Conservation (phyloP, 2,113 vertebrate species). For the Coryphaenoides rupestris region DNA sequence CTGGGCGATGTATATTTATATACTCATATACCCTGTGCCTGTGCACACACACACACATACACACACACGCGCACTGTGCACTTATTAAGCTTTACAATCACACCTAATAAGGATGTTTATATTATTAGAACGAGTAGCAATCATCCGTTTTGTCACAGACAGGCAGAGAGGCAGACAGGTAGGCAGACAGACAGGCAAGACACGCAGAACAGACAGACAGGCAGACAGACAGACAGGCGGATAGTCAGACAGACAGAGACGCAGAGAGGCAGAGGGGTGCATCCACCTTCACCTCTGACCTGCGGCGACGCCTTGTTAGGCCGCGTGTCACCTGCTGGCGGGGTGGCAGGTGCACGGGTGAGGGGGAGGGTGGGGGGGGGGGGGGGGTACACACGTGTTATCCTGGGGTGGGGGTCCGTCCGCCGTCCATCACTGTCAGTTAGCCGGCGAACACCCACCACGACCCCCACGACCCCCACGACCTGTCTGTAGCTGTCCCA, state of each 20-base stretch:
- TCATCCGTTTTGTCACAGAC: no score
- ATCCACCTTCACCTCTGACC: conserved; percentile 5
- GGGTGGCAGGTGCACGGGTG: conserved; percentile 47
- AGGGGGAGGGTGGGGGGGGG: no score
- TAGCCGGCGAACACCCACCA: neutral
- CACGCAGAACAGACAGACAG: neutral
- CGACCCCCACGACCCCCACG: neutral
- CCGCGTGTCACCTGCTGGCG: conserved; percentile 15
- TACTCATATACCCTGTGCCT: neutral
- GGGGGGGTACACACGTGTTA: conserved; percentile 2
- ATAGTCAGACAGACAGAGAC: neutral
- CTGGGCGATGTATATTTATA: neutral
- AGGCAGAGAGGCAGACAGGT: no score
- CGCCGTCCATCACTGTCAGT: conserved; percentile 36
- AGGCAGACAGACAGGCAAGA: neutral
- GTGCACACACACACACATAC: neutral
- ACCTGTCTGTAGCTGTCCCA: neutral
- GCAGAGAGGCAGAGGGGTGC: no score
- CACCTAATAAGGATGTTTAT: no score
- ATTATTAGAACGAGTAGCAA: no score
- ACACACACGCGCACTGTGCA: neutral
- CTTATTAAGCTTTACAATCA: no score
- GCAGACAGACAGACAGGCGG: neutral
- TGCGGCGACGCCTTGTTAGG: conserved; percentile 11
- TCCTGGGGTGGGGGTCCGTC: conserved; percentile 31